Conservation (phyloP, 2,113 vertebrate species). For the Xiphophorus maculatus region DNA sequence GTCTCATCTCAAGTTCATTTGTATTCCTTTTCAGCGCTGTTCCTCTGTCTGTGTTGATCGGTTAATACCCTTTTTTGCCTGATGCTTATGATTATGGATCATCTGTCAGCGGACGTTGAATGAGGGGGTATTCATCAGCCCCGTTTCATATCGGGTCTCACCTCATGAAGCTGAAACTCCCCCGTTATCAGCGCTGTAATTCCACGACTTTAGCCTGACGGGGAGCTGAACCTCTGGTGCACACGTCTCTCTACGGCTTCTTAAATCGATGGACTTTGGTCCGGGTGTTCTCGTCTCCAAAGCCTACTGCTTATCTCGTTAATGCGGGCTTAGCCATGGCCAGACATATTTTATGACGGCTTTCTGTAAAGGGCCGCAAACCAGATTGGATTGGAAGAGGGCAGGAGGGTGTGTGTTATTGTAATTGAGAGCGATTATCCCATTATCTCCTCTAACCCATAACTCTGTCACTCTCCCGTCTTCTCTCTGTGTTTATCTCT, state of each 20-base stretch:
- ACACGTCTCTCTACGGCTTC: conserved; percentile 14
- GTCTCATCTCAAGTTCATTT: conserved; percentile 23
- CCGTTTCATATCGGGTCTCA: conserved; percentile 29
- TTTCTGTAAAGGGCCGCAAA: conserved; percentile 55
- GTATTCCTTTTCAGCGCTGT: conserved; percentile 16
- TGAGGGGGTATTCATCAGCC: conserved; percentile 29
- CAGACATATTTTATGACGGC: conserved; percentile 61
- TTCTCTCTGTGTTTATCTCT: conserved; percentile 61
- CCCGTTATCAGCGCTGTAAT: conserved; percentile 49
- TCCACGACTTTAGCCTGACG: conserved; percentile 17
- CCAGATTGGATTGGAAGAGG: conserved; percentile 66
- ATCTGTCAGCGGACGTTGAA: conserved; percentile 7
- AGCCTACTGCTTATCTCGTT: conserved; percentile 70
- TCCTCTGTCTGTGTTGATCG: conserved; percentile 29
- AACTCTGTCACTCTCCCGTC: conserved; percentile 43
- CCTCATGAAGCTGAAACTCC: conserved; percentile 43
- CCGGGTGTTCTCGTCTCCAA: conserved; percentile 33
- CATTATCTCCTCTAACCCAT: conserved; percentile 71
- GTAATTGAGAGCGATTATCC: conserved; percentile 78
- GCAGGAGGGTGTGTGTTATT: conserved; percentile 64
- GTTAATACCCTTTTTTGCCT: conserved; percentile 27
- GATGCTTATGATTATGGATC: conserved; percentile 15
- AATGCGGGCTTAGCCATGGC: conserved; percentile 59
- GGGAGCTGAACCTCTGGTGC: conserved; percentile 45
- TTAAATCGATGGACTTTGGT: conserved; percentile 53